These are phyloP conservation scores for Julus scanicus DNA, from an alignment of 2,888 invertebrate genomes.

Conservation along the genomic window DNA sequence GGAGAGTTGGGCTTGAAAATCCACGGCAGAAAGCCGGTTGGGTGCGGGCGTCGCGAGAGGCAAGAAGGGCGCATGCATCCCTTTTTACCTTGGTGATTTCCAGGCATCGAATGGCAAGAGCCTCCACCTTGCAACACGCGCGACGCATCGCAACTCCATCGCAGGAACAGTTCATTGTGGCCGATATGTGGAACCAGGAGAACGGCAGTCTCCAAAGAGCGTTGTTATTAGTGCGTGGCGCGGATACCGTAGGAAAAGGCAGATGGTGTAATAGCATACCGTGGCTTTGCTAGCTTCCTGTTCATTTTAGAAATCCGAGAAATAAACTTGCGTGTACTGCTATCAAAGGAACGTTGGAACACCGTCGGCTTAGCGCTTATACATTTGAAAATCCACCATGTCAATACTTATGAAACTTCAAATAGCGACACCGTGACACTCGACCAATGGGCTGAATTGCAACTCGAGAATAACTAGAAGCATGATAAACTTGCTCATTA, in stretches of 20 bases:
- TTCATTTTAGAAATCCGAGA: neutral
- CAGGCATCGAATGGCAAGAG: slow-evolving; percentile 19
- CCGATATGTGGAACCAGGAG: neutral
- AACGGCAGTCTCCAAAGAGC: neutral
- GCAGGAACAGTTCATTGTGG: slow-evolving; percentile 11
- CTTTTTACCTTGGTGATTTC: slow-evolving; percentile 11
- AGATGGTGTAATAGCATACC: neutral
- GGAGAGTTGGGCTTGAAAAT: neutral
- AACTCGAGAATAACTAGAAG: too few species aligned
- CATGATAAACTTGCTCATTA: too few species aligned
- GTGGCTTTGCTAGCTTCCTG: neutral
- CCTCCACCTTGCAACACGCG: neutral
- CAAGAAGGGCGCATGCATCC: neutral
- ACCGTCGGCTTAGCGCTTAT: too few species aligned
- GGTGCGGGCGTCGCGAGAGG: neutral
- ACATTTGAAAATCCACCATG: too few species aligned
- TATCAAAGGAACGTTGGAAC: too few species aligned
- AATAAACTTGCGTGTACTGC: too few species aligned
- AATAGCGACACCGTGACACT: too few species aligned
- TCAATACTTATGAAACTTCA: too few species aligned
- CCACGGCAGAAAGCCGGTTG: slow-evolving; percentile 11
- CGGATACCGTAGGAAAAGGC: neutral
- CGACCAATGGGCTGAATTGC: too few species aligned
- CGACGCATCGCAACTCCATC: neutral
- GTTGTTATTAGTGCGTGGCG: neutral